Base-by-base conservation (phyloP, 2,888 invertebrate genomes). In the Synanthedon vespiformis region DNA sequence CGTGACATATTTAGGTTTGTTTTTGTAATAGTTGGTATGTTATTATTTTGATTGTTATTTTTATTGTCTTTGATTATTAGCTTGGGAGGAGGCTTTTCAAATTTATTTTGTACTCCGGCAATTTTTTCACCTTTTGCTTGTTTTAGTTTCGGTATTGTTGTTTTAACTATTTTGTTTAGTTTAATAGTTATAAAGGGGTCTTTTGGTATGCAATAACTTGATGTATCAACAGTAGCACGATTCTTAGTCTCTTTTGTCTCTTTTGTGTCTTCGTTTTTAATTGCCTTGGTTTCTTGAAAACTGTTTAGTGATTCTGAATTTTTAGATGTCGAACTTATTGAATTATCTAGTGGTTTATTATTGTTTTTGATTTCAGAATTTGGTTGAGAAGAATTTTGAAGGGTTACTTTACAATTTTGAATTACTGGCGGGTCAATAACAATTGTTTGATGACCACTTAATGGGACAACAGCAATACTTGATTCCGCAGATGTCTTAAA, bases 361-460 rank as follows among this genome's bases (percentile, higher is more conserved):
- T 54, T 51, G 52, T 48, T 55, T 16, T 47, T 50, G 41, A 48
- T 48, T 48, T 52, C 53, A 44, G 50, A 52, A 47, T 61, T 61
- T 40, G 52, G 52, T 40, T 18, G 47, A 53, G 8, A 54, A 54
- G 53, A 50, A 58, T 60, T 50, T 61, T 63, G 41, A 10, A 54
- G 44, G 40, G 54, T 59, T 52, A 68, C 65, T 51, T 53, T 59
- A 40, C 55, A 50, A 40, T 70, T 67, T 62, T 78, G 77, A 40
- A 65, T 67, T 40, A 85, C 58, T 12, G 87, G 87, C 56, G 88
- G 86, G 68, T 88, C 77, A 54, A 88, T 82, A 27, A 88, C 80
- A 60, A 88, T 83, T n/a, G 88, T 88, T 74, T 88, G 88, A 64
- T 88, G 88, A 50, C 88, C 88, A 60, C 88, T 88, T 56, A 88